Evolutionary conservation across 2,113 vertebrate genomes (phyloP), one percentile per base, ranked within the genome.

Genomic region (Siniperca knerii): DNA sequence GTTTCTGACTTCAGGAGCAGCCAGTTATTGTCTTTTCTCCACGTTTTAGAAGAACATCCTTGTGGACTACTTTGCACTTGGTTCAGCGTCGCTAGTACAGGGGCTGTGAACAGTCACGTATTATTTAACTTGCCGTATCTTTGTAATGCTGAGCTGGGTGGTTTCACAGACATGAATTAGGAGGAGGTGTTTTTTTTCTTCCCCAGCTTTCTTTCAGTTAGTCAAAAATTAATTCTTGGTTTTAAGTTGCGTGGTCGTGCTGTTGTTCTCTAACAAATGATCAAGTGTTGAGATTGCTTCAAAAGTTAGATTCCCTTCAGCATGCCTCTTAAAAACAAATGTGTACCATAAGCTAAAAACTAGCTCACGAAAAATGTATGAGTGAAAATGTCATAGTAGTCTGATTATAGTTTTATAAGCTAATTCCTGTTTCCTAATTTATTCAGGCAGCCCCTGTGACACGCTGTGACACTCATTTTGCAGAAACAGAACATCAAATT

Each of bases 11-110:
- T 33, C 78, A 64, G 6, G 46, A 61, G 77, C 72, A 91, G 90
- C 84, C 73, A 86, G 61, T 61, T 48, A 18, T 4, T 7, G 35
- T 73, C 67, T 83, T 67, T 79, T 87, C 58, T 87, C 62, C 70
- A 65, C 64, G 18, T 73, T 65, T 64, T 58, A 3, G 13, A 75
- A 44, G 21, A 37, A 69, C 52, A 60, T 58, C 84, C 87, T 85
- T 50, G 81, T 83, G 80, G 65, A 62, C 76, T 81, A 71, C 84
- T 79, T 77, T 89, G 85, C 85, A 82, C 92, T 89, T 76, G 77
- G 77, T 83, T 89, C 79, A 77, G 76, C 68, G 76, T 48, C 33
- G 33, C 50, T 55, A 46, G 54, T 42, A 55, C 60, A 44, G 76
- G 18, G 8, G 77, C 60, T 54, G 46, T 57, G 77, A 87, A 84